These are phyloP conservation scores for Coendou prehensilis DNA, from an alignment of 2,797 vertebrate genomes.

Conservation along the genomic window DNA sequence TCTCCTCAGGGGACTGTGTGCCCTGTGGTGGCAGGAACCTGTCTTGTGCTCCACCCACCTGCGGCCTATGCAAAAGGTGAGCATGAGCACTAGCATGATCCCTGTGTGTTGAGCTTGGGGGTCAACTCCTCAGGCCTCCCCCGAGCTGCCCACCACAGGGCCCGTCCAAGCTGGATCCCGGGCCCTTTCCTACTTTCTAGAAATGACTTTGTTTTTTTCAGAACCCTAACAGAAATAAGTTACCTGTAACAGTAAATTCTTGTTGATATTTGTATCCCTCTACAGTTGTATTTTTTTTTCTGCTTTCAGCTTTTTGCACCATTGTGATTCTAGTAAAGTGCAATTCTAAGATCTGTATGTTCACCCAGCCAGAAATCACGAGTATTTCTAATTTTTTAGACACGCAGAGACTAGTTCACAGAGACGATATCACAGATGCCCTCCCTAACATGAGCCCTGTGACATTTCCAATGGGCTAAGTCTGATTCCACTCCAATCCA, in stretches of 20 bases:
- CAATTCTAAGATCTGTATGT: not conserved
- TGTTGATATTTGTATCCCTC: not conserved
- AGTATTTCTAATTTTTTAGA: not conserved
- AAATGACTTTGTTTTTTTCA: not conserved
- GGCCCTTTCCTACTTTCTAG: not conserved
- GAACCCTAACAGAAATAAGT: not conserved
- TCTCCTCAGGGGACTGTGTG: not conserved
- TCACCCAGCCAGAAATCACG: not conserved
- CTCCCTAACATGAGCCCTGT: no score
- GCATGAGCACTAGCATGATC: no score
- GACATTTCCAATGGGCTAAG: not conserved
- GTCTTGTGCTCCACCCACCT: not conserved
- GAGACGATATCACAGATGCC: not conserved
- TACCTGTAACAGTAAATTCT: not conserved
- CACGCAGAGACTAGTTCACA: not conserved
- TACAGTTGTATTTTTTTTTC: not conserved
- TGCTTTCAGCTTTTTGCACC: not conserved
- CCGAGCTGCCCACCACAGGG: not conserved
- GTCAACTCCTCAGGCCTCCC: not conserved
- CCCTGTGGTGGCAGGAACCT: not conserved
- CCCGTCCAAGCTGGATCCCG: not conserved
- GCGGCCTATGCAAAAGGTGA: not conserved
- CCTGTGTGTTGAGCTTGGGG: not conserved
- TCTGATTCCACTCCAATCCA: not conserved
- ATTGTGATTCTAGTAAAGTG: not conserved